These are phyloP conservation scores for Xestia ashworthii DNA, from an alignment of 2,888 invertebrate species.

Conservation along the genomic window DNA sequence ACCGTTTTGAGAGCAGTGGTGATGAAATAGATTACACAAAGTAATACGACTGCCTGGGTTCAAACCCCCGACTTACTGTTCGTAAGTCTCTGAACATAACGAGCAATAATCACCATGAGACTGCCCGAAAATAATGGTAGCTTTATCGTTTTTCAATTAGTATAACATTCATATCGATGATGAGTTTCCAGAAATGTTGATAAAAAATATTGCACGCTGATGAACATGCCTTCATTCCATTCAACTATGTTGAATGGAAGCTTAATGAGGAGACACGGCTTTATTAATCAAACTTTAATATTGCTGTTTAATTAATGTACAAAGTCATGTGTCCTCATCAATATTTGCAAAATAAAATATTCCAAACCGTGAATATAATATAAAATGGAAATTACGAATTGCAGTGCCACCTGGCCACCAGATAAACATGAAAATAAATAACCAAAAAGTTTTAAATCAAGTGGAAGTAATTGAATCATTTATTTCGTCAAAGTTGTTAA, in stretches of 20 bases:
- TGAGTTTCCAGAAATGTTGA: background rate
- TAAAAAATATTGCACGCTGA: background rate
- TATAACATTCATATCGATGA: background rate
- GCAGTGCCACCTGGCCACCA: background rate
- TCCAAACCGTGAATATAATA: constrained; percentile 28
- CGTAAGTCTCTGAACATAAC: background rate
- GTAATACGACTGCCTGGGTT: no score
- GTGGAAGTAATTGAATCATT: constrained; percentile 60
- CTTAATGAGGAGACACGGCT: constrained; percentile 17
- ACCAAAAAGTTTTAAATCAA: constrained; percentile 51
- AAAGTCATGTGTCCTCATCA: constrained; percentile 36
- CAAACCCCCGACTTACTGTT: no score
- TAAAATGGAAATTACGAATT: constrained; percentile 40
- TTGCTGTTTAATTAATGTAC: constrained; percentile 25
- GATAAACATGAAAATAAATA: constrained; percentile 17
- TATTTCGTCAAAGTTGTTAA: constrained; percentile 64
- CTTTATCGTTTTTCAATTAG: background rate
- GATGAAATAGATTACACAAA: no score
- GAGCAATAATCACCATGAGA: background rate
- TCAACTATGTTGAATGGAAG: constrained; percentile 3
- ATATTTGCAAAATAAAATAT: constrained; percentile 39
- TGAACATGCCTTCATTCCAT: no score
- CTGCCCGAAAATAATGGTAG: background rate
- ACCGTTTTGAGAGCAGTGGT: no score
- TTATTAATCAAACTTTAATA: constrained; percentile 34